Base-by-base conservation (phyloP, 2,888 invertebrate genomes). In the Apotomis turbidana region DNA sequence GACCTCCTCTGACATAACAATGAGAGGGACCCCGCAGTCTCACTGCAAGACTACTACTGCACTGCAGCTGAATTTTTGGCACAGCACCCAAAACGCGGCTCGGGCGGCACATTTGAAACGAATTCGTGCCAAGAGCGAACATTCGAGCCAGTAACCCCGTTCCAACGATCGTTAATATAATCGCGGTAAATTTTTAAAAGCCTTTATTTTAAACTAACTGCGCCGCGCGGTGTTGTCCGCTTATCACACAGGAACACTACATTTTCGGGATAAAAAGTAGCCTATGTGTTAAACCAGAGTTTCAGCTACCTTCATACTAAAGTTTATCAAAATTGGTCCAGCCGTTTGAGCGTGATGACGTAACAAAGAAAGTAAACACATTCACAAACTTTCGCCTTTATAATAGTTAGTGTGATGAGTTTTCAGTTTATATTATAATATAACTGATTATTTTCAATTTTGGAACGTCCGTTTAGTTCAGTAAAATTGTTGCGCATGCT, bases 61-160 rank as follows among this genome's bases (percentile, higher is more conserved):
- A 93, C 87, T 93, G 93, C 93, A 93, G 92, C 89, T 90, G 89
- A 91, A 91, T 91, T 93, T 90, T 90, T 93, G 93, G 92, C 92
- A 92, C 84, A 80, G 82, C 85, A 87, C 86, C 85, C 84, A 79
- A 82, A 71, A 60, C 52, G 27, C 27, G 27, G 27, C 27, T 27
- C 27, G 27, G 57, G 51, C 49, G 63, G 38, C 55, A 52, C 27
- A 55, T 71, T 58, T 9, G 52, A 57, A 44, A 78, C 79, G 76
- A 76, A 74, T 71, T 54, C 63, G 74, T 77, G 75, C 75, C 75
- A 78, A 77, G 77, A 76, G 75, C 82, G 82, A 77, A 80, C 77
- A 77, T 74, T 72, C 77, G 73, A 79, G 78, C 80, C 79, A 80
- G 78, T 87, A 84, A 88, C 86, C 87, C 79, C 79, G 77, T 85